Conservation (phyloP, 2,113 vertebrate genomes). For the Cyphomyrus plagiostoma region DNA sequence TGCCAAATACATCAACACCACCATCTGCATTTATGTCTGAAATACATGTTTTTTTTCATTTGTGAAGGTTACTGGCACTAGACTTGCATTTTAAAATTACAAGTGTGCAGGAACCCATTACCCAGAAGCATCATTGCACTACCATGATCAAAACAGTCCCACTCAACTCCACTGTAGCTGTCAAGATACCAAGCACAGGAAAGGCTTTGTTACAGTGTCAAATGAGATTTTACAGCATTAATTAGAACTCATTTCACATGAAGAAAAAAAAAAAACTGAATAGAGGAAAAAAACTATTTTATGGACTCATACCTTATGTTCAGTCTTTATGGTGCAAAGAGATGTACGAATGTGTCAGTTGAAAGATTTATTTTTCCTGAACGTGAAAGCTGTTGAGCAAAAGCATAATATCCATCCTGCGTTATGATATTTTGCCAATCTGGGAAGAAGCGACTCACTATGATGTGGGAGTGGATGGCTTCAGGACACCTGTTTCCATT, state of each 20-base stretch:
- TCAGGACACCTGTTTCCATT: background rate
- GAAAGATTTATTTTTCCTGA: slow-evolving; percentile 8
- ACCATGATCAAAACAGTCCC: background rate
- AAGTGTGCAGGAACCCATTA: background rate
- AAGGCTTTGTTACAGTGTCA: background rate
- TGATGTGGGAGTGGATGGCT: background rate
- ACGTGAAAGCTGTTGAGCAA: background rate
- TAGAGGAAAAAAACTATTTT: slow-evolving; percentile 2
- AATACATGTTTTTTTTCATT: background rate
- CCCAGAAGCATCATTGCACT: background rate
- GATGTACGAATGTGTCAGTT: background rate
- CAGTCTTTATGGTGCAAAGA: slow-evolving; percentile 3
- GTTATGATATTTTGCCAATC: background rate
- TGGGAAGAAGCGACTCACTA: background rate
- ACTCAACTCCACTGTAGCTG: background rate
- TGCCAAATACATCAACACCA: background rate
- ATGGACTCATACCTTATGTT: slow-evolving; percentile 11
- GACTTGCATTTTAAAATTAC: background rate
- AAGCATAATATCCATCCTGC: background rate
- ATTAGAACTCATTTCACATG: background rate
- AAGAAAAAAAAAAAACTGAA: background rate
- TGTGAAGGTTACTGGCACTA: background rate
- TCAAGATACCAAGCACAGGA: background rate
- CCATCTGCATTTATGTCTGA: background rate
- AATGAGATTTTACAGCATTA: background rate